Evolutionary conservation across 2,113 vertebrate genomes (phyloP), one percentile per base, ranked within the genome.

Genomic region (Pelmatolapia mariae): DNA sequence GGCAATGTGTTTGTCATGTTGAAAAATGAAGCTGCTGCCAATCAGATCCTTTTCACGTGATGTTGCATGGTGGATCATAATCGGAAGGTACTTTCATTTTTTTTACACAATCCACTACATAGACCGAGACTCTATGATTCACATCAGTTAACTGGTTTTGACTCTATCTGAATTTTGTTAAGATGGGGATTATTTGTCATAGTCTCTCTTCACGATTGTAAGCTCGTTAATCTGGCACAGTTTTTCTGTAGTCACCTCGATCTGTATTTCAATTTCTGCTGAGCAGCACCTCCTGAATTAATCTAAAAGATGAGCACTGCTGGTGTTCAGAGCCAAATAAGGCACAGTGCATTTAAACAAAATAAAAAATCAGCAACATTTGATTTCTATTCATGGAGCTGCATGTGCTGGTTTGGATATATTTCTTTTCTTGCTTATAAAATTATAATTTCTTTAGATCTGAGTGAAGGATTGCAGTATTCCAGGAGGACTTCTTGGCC

Each of bases 261-360:
- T 93, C 89, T 87, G 84, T 92, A 79, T 86, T 82, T 91, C 83
- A 93, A 91, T 92, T 88, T 90, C 84, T 82, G 80, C 43, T 8
- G 16, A 82, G 83, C 84, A 47, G 63, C 47, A 40, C 50, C 80
- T 88, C 29, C 83, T 66, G 81, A 86, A 91, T 88, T 16, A 83
- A 89, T 90, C 82, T 81, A 38, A 87, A 82, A 91, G 90, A 89
- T 83, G 61, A 89, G 24, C 1, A 10, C 73, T 56, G 81, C 36
- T 83, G 47, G 47, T 85, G 86, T 85, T 81, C 45, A 61, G 56
- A 92, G 73, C 81, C 84, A 92, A 92, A 95, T 92, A 90, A 89
- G 87, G 91, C 76, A 86, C 79, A 78, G 31, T 81, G 86, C 83
- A 83, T 88, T 82, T 76, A 52, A 78, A 78, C 26, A 53, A 83